Percentiles rank a stretch among this genome's conserved stretches.
Conservation (phyloP, 2,888 invertebrate genomes). For the Meandrusa payeni region DNA sequence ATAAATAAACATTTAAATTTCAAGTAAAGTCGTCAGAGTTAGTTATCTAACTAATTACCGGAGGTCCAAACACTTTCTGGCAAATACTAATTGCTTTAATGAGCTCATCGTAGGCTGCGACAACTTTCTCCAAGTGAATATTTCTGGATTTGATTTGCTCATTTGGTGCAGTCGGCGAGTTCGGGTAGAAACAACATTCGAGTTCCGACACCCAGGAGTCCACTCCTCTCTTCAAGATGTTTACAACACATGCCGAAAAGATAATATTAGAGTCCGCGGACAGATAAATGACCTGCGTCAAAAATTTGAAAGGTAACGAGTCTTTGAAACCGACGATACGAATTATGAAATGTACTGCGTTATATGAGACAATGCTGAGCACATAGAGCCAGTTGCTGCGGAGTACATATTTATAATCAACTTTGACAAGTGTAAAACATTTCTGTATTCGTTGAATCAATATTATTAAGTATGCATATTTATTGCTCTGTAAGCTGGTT, state of each 20-base stretch:
- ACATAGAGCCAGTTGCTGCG: neutral
- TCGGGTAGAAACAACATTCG: neutral
- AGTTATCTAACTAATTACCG: neutral
- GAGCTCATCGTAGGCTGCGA: slow-evolving; percentile 2
- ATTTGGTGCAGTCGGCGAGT: no score
- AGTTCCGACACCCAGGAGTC: neutral
- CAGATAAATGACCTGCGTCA: neutral
- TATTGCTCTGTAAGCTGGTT: neutral
- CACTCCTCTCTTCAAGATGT: neutral
- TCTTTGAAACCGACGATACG: neutral
- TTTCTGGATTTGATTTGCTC: neutral
- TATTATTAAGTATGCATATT: neutral
- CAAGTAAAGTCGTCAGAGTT: neutral
- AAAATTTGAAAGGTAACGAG: neutral
- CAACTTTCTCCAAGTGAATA: neutral
- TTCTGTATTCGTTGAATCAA: slow-evolving; percentile 9
- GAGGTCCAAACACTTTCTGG: neutral
- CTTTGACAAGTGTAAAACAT: neutral
- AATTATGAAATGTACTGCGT: neutral
- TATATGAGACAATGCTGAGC: neutral
- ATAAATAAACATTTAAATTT: neutral
- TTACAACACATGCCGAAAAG: neutral
- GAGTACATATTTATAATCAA: neutral
- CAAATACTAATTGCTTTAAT: neutral
- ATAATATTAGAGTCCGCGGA: neutral